phyloP scores from a whole-genome alignment of 2,888 invertebrate species.

The Adelognathus sp. region DNA sequence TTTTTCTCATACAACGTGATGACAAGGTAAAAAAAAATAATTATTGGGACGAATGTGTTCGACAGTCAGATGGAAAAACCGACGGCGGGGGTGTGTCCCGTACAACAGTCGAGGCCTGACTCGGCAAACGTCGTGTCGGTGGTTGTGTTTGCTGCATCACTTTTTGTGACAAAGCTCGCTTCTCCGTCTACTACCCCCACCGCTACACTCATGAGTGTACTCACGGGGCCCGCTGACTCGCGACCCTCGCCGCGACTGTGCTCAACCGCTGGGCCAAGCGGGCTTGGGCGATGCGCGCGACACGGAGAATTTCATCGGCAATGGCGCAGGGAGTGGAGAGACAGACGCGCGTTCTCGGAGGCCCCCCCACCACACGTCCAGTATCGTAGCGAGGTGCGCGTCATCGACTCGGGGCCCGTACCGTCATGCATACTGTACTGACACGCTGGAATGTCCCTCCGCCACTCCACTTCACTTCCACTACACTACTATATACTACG shows the following conservation, averaged over 20 bases:
- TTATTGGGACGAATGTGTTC: too few species aligned
- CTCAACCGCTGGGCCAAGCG: constrained; percentile 21
- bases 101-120: constrained; percentile 5
- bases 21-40: too few species aligned
- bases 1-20: too few species aligned
- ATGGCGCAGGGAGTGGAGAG: neutral
- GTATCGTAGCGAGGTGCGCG: neutral
- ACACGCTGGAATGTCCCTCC: constrained; percentile 64
- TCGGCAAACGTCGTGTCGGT: neutral
- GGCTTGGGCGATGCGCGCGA: constrained; percentile 30
- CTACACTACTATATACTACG: constrained; percentile 11
- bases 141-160: neutral
- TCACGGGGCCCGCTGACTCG: constrained; percentile 5
- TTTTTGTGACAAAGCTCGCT: neutral
- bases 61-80: too few species aligned
- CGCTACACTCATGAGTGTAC: neutral
- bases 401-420: constrained; percentile 28
- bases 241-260: neutral
- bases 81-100: constrained; percentile 49
- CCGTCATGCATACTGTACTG: constrained; percentile 61
- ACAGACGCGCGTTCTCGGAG: neutral
- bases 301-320: neutral
- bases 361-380: neutral
- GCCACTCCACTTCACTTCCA: constrained; percentile 26
- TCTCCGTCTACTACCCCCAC: neutral